Percentiles rank a stretch among this genome's conserved stretches.
phyloP scores from a whole-genome alignment of 2,797 vertebrate species.

The Alcedo quadribrachys region DNA sequence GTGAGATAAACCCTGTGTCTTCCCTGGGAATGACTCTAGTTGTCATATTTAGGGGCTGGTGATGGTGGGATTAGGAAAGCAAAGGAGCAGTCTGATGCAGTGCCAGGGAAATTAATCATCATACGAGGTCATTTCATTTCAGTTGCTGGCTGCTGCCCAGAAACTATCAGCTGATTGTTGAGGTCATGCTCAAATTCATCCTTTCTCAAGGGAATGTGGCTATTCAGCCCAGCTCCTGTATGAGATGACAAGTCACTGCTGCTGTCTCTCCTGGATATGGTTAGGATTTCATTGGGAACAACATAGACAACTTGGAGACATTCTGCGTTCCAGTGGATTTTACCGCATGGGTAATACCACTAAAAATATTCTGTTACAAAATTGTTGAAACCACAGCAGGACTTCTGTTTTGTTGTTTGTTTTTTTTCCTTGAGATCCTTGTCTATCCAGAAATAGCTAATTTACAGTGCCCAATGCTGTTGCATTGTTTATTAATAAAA shows the following conservation, averaged over 20 bases:
- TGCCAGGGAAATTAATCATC: not conserved
- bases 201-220: not conserved
- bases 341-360: not conserved
- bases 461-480: not conserved
- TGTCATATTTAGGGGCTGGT: accelerated
- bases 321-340: not conserved
- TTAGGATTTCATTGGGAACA: not conserved
- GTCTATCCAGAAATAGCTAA: not conserved
- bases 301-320: not conserved
- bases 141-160: not conserved
- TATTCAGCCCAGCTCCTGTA: not conserved
- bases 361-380: not conserved
- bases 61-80: not conserved
- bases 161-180: not conserved
- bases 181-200: not conserved
- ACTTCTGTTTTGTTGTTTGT: not conserved
- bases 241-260: not conserved
- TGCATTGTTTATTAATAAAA: not conserved
- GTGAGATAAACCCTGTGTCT: not conserved
- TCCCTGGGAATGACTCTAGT: not conserved
- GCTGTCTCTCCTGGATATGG: not conserved
- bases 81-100: not conserved
- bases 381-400: not conserved
- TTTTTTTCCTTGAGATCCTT: not conserved
- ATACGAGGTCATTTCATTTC: not conserved